Evolutionary conservation across 1,140 invertebrate genomes (phyloP).

Genomic region (Phymastichus coffea): DNA sequence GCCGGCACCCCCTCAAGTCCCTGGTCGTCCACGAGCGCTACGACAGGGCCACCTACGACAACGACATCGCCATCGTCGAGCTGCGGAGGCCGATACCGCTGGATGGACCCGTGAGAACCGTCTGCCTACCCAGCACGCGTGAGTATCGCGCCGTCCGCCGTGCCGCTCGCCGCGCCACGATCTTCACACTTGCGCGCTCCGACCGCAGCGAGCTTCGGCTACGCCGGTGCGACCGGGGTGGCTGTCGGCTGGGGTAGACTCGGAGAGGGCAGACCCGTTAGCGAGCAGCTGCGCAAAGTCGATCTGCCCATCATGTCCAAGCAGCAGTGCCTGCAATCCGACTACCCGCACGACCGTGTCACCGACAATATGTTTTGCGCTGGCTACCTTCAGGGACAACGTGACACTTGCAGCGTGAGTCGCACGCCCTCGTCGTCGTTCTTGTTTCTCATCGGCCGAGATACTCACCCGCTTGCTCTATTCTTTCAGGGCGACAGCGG

Average conservation of each 20-base stretch:
- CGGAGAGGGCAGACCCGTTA: constrained; percentile 63
- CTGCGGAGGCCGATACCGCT: constrained; percentile 66
- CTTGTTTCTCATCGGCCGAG: neutral
- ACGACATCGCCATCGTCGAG: constrained; percentile 78
- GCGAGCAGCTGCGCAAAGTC: constrained; percentile 62
- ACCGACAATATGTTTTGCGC: constrained; percentile 80
- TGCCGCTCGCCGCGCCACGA: too few species aligned
- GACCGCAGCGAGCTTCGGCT: constrained; percentile 41
- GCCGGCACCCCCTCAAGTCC: constrained; percentile 41
- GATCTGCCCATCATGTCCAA: constrained; percentile 61
- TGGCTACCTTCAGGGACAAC: constrained; percentile 67
- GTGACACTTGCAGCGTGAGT: constrained; percentile 73
- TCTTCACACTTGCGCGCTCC: too few species aligned
- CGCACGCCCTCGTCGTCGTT: neutral
- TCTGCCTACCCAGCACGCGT: constrained; percentile 64
- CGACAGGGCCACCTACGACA: constrained; percentile 69
- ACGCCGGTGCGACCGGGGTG: constrained; percentile 65
- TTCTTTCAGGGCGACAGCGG: constrained; percentile 58
- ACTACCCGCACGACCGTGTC: constrained; percentile 60
- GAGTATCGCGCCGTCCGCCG: neutral
- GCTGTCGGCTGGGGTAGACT: constrained; percentile 78
- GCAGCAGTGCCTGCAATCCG: constrained; percentile 59
- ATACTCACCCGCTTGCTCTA: neutral
- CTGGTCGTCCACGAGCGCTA: constrained; percentile 67
- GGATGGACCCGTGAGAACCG: constrained; percentile 63